Percentiles rank a stretch among this genome's conserved stretches.
Evolutionary conservation across 1,140 invertebrate species (phyloP).

Genomic region (Drosophila varians): DNA sequence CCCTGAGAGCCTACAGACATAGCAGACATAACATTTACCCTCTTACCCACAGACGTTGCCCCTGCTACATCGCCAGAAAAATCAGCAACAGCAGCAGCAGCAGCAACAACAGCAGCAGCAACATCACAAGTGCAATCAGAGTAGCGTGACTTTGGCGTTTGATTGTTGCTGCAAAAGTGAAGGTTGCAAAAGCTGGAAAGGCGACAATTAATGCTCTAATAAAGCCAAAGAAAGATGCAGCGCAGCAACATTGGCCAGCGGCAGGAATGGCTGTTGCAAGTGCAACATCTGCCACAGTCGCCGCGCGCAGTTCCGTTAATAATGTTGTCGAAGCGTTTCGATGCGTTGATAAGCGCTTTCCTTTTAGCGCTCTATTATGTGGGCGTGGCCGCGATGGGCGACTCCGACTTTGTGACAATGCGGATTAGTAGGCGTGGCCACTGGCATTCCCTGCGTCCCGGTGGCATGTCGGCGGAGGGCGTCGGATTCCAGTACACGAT

Average conservation of each 20-base stretch:
- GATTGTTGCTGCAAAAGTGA: constrained; percentile 73
- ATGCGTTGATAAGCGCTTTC: constrained; percentile 70
- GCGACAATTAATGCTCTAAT: constrained; percentile 83
- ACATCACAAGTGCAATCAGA: constrained; percentile 59
- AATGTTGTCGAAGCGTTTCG: constrained; percentile 73
- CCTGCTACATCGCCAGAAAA: not conserved
- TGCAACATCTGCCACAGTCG: constrained; percentile 52
- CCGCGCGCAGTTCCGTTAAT: constrained; percentile 73
- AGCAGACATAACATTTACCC: constrained; percentile 32
- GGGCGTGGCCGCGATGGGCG: constrained; percentile 53
- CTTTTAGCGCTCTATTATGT: constrained; percentile 74
- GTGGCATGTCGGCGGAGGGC: constrained; percentile 51
- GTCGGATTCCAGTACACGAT: constrained; percentile 56
- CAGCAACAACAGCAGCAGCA: constrained; percentile 29
- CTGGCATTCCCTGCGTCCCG: constrained; percentile 17
- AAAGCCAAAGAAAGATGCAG: constrained; percentile 67
- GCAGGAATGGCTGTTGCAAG: constrained; percentile 40
- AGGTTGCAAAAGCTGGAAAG: constrained; percentile 68
- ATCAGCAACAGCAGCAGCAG: constrained; percentile 15
- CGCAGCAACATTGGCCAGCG: constrained; percentile 19
- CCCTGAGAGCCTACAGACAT: constrained; percentile 15
- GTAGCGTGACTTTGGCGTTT: constrained; percentile 68
- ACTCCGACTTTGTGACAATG: constrained; percentile 66
- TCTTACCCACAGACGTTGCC: constrained; percentile 23
- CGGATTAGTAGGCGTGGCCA: constrained; percentile 43